Base-by-base conservation (phyloP, 1,140 invertebrate species). In the Solen grandis region DNA sequence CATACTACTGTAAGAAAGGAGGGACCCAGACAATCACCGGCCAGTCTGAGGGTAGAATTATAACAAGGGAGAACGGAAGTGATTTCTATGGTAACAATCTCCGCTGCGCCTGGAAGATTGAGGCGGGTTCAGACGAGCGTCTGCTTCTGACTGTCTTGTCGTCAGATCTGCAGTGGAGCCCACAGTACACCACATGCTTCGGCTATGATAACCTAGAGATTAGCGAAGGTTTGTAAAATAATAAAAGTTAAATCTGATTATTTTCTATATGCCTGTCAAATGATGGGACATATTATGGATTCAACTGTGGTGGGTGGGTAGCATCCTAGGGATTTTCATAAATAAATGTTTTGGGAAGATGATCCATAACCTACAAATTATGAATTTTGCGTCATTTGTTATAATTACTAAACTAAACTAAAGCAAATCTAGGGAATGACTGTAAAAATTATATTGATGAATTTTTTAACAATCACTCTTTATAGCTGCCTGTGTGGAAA, bases 151-250 rank as follows among this genome's bases (percentile, higher is more conserved):
- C 46, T 14, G 38, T 84, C 16, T 22, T 54, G 10, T 16, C 31
- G 14, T 27, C 79, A 0, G 65, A 85, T 29, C 52, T 86, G 59
- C 62, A 76, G 35, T 81, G 65, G 52, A 72, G 68, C 54, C 73
- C 81, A 2, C 8, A 50, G 0, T 83, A 84, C 41, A 55, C 75
- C 14, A 69, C 76, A 4, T 86, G 85, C 59, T 55, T 36, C n/a
- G 74, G 55, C 5, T 81, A 83, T 63, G 85, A 86, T 50, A 25
- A 80, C 55, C 55, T 86, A 1, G 62, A 52, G n/a, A 77, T 86
- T 29, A 35, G 36, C 27, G 80, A 86, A 69, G 84, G 85, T 86
- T n/a, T n/a, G n/a, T n/a, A n/a, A n/a, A n/a, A n/a, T n/a, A n/a
- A n/a, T n/a, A n/a, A n/a, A n/a, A n/a, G n/a, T n/a, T n/a, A n/a